Conservation (phyloP, 2,888 invertebrate genomes). For the Lithophane ornitopus region DNA sequence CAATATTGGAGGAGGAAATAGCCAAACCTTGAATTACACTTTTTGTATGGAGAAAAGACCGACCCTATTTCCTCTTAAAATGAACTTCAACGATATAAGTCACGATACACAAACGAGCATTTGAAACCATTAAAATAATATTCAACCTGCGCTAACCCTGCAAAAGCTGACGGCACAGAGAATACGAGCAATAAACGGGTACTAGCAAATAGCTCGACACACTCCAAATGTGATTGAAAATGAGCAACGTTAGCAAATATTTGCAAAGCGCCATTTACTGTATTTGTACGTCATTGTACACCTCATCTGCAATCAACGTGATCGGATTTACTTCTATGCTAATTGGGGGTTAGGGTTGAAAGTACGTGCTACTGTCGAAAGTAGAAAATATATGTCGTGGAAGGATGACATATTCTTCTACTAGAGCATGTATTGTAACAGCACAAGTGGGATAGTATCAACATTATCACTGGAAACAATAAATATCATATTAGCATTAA, state of each 20-base stretch:
- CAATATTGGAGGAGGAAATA: too few relatives aligned
- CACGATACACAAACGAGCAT: constrained; percentile 46
- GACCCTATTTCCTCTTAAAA: too few relatives aligned
- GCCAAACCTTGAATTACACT: too few relatives aligned
- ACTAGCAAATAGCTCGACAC: constrained; percentile 74
- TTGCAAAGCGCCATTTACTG: constrained; percentile 66
- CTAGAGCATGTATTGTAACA: not conserved
- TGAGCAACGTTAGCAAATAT: constrained; percentile 71
- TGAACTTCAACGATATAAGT: constrained; percentile 50
- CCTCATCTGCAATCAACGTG: constrained; percentile 49
- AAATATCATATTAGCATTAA: too few relatives aligned
- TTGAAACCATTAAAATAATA: constrained; percentile 61
- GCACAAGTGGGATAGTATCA: not conserved
- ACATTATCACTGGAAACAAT: too few relatives aligned
- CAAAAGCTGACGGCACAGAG: constrained; percentile 50
- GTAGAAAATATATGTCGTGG: not conserved
- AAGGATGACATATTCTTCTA: not conserved
- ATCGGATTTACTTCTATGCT: constrained; percentile 42
- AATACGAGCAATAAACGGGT: constrained; percentile 66
- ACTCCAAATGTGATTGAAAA: constrained; percentile 73
- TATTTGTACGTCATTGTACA: constrained; percentile 54
- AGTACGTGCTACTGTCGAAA: not conserved
- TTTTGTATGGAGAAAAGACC: too few relatives aligned
- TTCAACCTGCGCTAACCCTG: constrained; percentile 57
- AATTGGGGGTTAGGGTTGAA: constrained; percentile 29